A percentile compares a stretch with the other conserved stretches of the same genome.
Evolutionary conservation across 2,888 invertebrate genomes (phyloP).

Genomic region (Spisula solida): DNA sequence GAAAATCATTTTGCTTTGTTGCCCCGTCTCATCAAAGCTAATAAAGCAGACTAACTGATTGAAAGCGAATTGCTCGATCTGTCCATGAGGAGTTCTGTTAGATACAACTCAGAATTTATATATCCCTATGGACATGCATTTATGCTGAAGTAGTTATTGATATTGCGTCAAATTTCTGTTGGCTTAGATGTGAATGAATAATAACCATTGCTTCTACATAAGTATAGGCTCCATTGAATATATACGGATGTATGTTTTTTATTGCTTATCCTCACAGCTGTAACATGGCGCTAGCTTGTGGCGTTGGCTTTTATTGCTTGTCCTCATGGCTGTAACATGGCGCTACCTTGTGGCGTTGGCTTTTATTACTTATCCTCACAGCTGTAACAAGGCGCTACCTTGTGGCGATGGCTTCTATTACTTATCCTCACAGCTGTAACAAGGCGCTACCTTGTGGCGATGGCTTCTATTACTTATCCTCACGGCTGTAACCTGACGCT

Average conservation of each 20-base stretch:
- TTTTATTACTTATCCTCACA: no score
- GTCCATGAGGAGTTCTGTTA: not conserved
- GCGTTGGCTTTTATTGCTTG: no score
- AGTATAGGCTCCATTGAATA: not conserved
- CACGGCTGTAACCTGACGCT: no score
- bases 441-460: no score
- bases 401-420: no score
- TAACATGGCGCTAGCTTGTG: no score
- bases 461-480: no score
- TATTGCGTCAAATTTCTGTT: conserved; percentile 26
- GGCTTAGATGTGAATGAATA: not conserved
- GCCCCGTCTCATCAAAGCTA: not conserved
- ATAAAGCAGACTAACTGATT: not conserved
- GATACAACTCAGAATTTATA: conserved; percentile 3
- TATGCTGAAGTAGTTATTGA: conserved; percentile 2
- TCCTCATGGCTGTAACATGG: no score
- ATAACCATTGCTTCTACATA: not conserved
- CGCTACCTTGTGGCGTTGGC: no score
- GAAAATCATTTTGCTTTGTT: not conserved
- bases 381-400: no score
- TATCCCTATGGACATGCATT: not conserved
- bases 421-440: no score
- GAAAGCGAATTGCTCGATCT: not conserved
- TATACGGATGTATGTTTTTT: not conserved
- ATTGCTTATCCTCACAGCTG: no score